These are phyloP conservation scores for Pipistrellus pipistrellus DNA, from an alignment of 2,797 vertebrate species.

Conservation along the genomic window DNA sequence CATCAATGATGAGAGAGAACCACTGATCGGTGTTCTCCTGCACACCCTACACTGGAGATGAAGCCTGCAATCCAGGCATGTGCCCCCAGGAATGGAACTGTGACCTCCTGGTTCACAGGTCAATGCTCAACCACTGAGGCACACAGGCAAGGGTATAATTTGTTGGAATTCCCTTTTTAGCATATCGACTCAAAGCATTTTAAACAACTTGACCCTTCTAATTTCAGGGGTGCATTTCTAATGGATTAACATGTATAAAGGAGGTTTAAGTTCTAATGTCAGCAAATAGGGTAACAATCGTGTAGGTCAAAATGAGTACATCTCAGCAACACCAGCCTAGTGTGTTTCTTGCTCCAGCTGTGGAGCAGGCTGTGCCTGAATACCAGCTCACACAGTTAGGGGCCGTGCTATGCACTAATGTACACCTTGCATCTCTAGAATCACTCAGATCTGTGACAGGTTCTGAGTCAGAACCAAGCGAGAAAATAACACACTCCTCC, in stretches of 20 bases:
- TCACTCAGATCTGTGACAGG: not conserved
- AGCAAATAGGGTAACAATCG: conserved; percentile 43
- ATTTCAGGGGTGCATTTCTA: conserved; percentile 41
- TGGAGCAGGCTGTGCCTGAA: not conserved
- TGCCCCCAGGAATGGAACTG: no score
- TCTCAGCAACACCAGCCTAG: not conserved
- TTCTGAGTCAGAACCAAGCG: not conserved
- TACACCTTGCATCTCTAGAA: not conserved
- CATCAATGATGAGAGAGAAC: no score
- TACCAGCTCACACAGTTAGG: not conserved
- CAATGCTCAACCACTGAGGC: no score
- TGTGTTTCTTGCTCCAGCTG: not conserved
- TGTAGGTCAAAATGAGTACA: not conserved
- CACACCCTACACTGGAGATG: no score
- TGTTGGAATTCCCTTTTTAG: conserved; percentile 32
- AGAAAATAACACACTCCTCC: not conserved
- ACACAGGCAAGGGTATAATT: no score
- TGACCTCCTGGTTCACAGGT: no score
- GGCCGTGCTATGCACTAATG: not conserved
- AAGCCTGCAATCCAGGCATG: no score
- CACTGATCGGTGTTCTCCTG: no score
- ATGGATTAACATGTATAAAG: conserved; percentile 5
- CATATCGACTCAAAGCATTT: conserved; percentile 37
- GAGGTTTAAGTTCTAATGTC: conserved; percentile 50
- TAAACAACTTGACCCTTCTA: conserved; percentile 54